Percentiles rank a stretch among this genome's conserved stretches.
Evolutionary conservation across 2,888 invertebrate species (phyloP).

Genomic region (Molanna angustata): DNA sequence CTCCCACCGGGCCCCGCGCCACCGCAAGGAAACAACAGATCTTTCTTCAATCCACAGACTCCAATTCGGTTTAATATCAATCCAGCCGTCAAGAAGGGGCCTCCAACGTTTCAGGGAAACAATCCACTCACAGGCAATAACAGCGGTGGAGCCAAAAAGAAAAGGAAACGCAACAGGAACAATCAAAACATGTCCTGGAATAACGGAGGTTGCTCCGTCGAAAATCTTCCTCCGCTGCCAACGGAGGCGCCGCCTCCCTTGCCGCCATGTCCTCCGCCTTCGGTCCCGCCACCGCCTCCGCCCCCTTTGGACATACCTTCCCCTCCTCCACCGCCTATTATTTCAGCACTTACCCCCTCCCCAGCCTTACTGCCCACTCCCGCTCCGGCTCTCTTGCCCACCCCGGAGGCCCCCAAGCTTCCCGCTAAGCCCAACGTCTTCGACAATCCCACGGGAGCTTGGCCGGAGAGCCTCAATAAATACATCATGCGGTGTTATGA

Average conservation of each 20-base stretch:
- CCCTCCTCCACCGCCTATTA: constrained; percentile 48
- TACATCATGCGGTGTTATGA: constrained; percentile 93
- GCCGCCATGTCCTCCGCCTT: constrained; percentile 53
- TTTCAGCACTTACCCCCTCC: constrained; percentile 22
- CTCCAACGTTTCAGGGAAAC: constrained; percentile 9
- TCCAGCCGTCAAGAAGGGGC: constrained; percentile 40
- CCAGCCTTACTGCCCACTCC: constrained; percentile 37
- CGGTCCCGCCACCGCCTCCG: constrained; percentile 37
- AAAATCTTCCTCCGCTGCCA: constrained; percentile 58
- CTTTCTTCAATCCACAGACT: constrained; percentile 45
- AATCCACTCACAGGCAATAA: constrained; percentile 39
- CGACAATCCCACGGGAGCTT: constrained; percentile 63
- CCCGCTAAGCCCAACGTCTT: constrained; percentile 43
- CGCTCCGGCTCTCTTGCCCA: constrained; percentile 41
- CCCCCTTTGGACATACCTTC: constrained; percentile 46
- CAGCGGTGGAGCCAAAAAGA: constrained; percentile 64
- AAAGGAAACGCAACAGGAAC: constrained; percentile 70
- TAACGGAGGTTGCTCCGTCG: constrained; percentile 35
- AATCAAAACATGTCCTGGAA: constrained; percentile 44
- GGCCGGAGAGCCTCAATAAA: constrained; percentile 77
- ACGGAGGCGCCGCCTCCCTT: constrained; percentile 51
- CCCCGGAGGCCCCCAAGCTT: constrained; percentile 26
- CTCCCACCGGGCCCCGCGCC: constrained; percentile 37
- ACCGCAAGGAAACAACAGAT: constrained; percentile 48
- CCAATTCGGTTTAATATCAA: constrained; percentile 53